A percentile compares a stretch with the other conserved stretches of the same genome.
These are phyloP conservation scores for Pollenia griseotomentosa DNA, from an alignment of 2,888 invertebrate genomes.

Conservation along the genomic window DNA sequence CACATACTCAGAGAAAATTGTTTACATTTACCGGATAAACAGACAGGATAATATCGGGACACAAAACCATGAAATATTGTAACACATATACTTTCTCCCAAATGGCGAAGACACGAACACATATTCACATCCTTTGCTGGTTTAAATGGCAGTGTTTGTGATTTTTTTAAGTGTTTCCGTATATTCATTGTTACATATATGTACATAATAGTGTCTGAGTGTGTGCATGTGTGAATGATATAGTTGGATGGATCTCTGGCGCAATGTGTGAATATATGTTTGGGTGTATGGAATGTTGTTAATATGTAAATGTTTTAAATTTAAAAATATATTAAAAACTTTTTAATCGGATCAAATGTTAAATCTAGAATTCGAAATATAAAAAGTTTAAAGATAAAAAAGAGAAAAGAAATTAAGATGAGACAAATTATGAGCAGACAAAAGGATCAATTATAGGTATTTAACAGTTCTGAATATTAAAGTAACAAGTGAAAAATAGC, in stretches of 20 bases:
- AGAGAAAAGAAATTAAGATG: neutral
- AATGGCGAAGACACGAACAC: neutral
- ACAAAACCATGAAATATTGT: conserved; percentile 62
- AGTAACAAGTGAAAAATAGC: no score
- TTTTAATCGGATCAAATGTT: conserved; percentile 43
- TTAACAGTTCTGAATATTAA: no score
- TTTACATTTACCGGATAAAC: conserved; percentile 55
- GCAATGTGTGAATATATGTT: neutral
- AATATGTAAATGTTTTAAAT: conserved; percentile 30
- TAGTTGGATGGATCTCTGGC: conserved; percentile 12
- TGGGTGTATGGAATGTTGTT: neutral
- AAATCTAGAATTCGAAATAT: neutral
- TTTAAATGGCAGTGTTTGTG: conserved; percentile 27
- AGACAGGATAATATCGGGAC: conserved; percentile 53
- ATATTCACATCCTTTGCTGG: neutral
- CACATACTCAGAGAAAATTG: conserved; percentile 26
- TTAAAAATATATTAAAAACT: conserved; percentile 39
- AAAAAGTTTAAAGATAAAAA: neutral
- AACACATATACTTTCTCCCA: neutral
- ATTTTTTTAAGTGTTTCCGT: conserved; percentile 41
- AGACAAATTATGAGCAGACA: neutral
- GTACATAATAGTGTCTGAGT: neutral
- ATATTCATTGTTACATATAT: neutral
- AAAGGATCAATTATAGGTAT: no score
- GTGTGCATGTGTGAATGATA: neutral